phyloP scores from a whole-genome alignment of 2,797 vertebrate genomes.

The Chrosomus eos region DNA sequence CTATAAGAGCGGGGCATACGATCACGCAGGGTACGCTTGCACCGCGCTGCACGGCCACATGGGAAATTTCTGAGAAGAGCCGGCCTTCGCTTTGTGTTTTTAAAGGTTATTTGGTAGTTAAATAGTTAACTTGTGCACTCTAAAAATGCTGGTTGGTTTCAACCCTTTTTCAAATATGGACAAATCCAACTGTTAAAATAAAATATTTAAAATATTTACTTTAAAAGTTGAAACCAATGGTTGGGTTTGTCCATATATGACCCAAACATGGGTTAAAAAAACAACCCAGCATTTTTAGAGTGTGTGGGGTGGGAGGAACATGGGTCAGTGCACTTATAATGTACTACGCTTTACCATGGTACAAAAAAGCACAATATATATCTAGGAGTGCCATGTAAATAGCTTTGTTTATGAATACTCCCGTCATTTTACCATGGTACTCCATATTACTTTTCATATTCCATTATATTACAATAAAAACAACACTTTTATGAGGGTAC shows the following conservation, averaged over 20 bases:
- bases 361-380: not conserved
- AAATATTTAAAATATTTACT: too few relatives aligned
- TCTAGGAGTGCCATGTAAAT: not conserved
- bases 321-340: not conserved
- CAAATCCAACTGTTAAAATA: too few relatives aligned
- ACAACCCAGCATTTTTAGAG: too few relatives aligned
- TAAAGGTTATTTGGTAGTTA: constrained; percentile 2
- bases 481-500: not conserved
- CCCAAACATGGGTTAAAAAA: too few relatives aligned
- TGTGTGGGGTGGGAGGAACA: too few relatives aligned
- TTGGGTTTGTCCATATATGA: too few relatives aligned
- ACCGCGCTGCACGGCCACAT: not conserved
- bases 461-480: not conserved
- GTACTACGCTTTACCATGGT: not conserved
- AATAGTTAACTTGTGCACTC: not conserved
- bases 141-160: too few relatives aligned
- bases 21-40: constrained; percentile 20
- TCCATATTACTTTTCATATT: not conserved
- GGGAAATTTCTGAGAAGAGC: constrained; percentile 21
- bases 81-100: constrained; percentile 7
- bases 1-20: constrained; percentile 69
- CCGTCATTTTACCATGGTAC: not conserved
- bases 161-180: too few relatives aligned
- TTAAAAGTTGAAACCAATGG: too few relatives aligned
- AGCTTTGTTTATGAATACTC: not conserved